A percentile compares a stretch with the other conserved stretches of the same genome.
These are phyloP conservation scores for Alviniconcha marisindica DNA, from an alignment of 1,140 invertebrate species.

Conservation along the genomic window DNA sequence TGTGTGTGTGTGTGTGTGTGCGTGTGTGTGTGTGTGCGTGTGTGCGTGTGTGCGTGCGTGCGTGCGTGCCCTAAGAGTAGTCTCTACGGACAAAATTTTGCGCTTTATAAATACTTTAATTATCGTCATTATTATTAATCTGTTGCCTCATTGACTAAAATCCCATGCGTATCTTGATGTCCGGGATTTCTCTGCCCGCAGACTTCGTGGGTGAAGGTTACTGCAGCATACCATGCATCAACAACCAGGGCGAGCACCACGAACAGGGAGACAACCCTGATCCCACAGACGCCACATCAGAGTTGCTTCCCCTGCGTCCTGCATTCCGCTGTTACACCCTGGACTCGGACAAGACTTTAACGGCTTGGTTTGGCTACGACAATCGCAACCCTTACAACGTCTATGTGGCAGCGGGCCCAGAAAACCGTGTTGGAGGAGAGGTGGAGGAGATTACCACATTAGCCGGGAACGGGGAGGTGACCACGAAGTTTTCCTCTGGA, in stretches of 20 bases:
- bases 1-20: too few species aligned
- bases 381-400: slow-evolving; percentile 63
- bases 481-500: slow-evolving; percentile 57
- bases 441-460: background rate
- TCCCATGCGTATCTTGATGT: too few species aligned
- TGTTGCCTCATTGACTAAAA: too few species aligned
- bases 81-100: too few species aligned
- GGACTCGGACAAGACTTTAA: slow-evolving; percentile 31
- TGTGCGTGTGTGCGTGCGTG: too few species aligned
- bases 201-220: slow-evolving; percentile 66
- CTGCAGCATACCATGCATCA: slow-evolving; percentile 60
- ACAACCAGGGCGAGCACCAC: slow-evolving; percentile 43
- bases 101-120: too few species aligned
- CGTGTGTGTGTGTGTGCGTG: too few species aligned
- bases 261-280: slow-evolving; percentile 56
- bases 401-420: slow-evolving; percentile 54
- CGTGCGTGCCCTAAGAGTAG: too few species aligned
- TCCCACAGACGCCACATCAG: slow-evolving; percentile 48
- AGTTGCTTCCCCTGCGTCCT: slow-evolving; percentile 43
- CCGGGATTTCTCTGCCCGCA: too few species aligned
- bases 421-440: slow-evolving; percentile 51
- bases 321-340: slow-evolving; percentile 56
- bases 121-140: too few species aligned
- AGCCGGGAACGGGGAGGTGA: background rate
- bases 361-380: slow-evolving; percentile 65